These are phyloP conservation scores for Heliconius cydno DNA, from an alignment of 2,888 invertebrate species.

Conservation along the genomic window DNA sequence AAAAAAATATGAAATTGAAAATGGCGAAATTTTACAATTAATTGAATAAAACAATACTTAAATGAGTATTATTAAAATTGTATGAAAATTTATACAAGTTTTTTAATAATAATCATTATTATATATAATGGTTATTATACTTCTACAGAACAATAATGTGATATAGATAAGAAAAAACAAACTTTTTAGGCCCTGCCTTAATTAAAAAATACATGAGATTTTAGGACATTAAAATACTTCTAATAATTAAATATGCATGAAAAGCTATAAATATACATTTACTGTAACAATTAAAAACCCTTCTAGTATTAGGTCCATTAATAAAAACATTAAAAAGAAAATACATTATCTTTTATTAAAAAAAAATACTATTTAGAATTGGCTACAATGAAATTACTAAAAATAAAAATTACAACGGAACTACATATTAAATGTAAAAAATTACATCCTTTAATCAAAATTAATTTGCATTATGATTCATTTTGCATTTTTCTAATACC, in stretches of 20 bases:
- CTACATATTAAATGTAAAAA: not conserved
- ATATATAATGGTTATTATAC: no score
- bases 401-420: not conserved
- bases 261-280: not conserved
- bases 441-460: slow-evolving; percentile 17
- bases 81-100: not conserved
- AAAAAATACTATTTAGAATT: no score
- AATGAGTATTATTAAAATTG: not conserved
- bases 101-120: not conserved
- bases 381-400: not conserved
- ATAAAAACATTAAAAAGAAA: not conserved
- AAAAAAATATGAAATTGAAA: not conserved
- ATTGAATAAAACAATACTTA: not conserved
- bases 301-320: not conserved
- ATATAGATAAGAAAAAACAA: no score
- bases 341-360: no score
- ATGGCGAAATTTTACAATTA: not conserved
- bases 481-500: slow-evolving; percentile 88
- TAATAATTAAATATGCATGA: not conserved
- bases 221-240: not conserved
- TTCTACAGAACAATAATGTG: no score
- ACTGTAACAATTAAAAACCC: not conserved
- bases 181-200: no score
- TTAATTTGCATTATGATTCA: slow-evolving; percentile 23
- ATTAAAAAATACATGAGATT: not conserved